Evolutionary conservation across 1,140 invertebrate species (phyloP), one percentile per base, ranked within the genome.

Genomic region (Atta cephalotes): DNA sequence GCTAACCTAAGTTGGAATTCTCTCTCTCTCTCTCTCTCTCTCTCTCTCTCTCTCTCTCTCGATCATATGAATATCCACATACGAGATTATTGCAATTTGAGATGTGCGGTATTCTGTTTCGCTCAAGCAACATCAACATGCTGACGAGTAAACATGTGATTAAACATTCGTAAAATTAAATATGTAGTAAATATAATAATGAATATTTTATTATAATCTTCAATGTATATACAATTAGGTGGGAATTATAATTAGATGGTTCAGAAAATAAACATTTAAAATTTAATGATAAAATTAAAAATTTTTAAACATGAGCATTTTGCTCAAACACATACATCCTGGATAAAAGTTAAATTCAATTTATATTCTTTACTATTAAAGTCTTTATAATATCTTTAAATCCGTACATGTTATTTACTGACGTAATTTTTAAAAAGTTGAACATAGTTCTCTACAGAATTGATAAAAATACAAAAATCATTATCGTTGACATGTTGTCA

Each of bases 31-130:
- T 25, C 28, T 31, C 28, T 31, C 28, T 31, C 28, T 31, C 28
- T 63, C 60, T 16, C 62, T 18, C 60, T 28, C 60, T 63, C 21
- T 28, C 3, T 28, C 7, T 35, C 18, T n/a, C 58, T 76, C 56
- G 49, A 25, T 25, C 84, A 58, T 78, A 87, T 77, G 87, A 80
- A 90, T 91, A 90, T 85, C 28, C 60, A 87, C 39, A 76, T 74
- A 7, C 12, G 56, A 21, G 31, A 3, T 82, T 89, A 89, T 89
- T 87, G 84, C 63, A 76, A 65, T 70, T 71, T 78, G 25, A n/a
- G 51, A 21, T 84, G 21, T 25, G 6, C 18, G 1, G 10, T 60
- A 45, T 70, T 53, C 49, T 49, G 6, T 72, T 82, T n/a, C 14
- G 39, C 53, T 28, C 35, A 5, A 71, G 5, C 60, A 66, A 58